These are phyloP conservation scores for Drosophila pseudoobscura DNA, from an alignment of 1,140 invertebrate genomes.

Conservation along the genomic window DNA sequence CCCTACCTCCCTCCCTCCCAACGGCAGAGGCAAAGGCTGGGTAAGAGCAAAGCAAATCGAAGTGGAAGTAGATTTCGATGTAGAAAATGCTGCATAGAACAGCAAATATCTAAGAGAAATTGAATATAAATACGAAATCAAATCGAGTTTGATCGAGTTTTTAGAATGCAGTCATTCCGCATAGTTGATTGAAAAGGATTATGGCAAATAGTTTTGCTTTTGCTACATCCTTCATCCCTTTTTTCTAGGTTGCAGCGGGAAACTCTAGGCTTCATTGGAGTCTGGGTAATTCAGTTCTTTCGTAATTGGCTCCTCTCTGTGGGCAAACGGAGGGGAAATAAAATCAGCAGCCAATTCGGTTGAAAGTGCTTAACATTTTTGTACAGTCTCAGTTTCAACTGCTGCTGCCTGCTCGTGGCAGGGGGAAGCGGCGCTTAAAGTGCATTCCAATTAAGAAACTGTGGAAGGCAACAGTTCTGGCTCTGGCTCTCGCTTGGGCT, in stretches of 20 bases:
- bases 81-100: slow-evolving; percentile 53
- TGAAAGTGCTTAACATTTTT: slow-evolving; percentile 52
- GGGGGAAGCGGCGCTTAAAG: slow-evolving; percentile 46
- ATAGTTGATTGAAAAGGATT: slow-evolving; percentile 55
- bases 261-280: slow-evolving; percentile 1
- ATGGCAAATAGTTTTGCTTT: slow-evolving; percentile 35
- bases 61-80: slow-evolving; percentile 4
- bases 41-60: slow-evolving; percentile 22
- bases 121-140: slow-evolving; percentile 78
- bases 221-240: slow-evolving; percentile 1
- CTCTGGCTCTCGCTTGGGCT: neutral
- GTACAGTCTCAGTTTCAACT: slow-evolving; percentile 51
- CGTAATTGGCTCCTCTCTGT: slow-evolving; percentile 23
- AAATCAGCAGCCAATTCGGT: slow-evolving; percentile 42
- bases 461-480: slow-evolving; percentile 34
- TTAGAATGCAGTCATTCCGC: slow-evolving; percentile 19
- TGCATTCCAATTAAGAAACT: slow-evolving; percentile 79
- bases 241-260: neutral
- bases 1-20: neutral
- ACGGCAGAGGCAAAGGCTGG: slow-evolving; percentile 27
- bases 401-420: neutral
- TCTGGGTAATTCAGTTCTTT: slow-evolving; percentile 28
- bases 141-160: slow-evolving; percentile 55
- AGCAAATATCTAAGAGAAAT: slow-evolving; percentile 72
- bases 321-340: slow-evolving; percentile 7